These are phyloP conservation scores for Xestoiulus laeticollis DNA, from an alignment of 2,888 invertebrate species.

Conservation along the genomic window DNA sequence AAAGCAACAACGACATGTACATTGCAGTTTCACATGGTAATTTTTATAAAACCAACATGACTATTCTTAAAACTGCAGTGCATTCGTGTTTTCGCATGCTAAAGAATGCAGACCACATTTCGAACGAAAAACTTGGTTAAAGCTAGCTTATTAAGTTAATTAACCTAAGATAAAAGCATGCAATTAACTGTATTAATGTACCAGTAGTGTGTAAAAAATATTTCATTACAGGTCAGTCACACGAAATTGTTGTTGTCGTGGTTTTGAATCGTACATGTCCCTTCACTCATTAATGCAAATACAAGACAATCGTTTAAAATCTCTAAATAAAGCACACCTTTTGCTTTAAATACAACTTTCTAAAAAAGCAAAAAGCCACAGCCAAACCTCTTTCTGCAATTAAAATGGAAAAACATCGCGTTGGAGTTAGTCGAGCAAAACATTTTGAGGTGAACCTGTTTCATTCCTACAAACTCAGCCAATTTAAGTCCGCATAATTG, in stretches of 20 bases:
- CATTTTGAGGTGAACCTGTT: neutral
- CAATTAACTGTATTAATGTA: neutral
- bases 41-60: neutral
- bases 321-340: constrained; percentile 28
- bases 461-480: neutral
- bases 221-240: constrained; percentile 25
- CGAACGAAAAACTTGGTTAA: neutral
- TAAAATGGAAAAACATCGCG: neutral
- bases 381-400: constrained; percentile 6
- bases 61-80: neutral
- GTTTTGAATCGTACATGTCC: neutral
- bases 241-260: constrained; percentile 1
- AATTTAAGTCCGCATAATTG: neutral
- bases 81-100: neutral
- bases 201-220: neutral
- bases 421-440: constrained; percentile 30
- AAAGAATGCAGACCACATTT: neutral
- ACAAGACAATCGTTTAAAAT: neutral
- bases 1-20: neutral
- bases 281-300: neutral
- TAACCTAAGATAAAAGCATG: neutral
- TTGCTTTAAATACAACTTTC: constrained; percentile 15
- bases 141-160: neutral
- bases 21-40: neutral
- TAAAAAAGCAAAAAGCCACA: neutral